phyloP scores from a whole-genome alignment of 23 tunicate species.

The Trididemnum clinides region DNA sequence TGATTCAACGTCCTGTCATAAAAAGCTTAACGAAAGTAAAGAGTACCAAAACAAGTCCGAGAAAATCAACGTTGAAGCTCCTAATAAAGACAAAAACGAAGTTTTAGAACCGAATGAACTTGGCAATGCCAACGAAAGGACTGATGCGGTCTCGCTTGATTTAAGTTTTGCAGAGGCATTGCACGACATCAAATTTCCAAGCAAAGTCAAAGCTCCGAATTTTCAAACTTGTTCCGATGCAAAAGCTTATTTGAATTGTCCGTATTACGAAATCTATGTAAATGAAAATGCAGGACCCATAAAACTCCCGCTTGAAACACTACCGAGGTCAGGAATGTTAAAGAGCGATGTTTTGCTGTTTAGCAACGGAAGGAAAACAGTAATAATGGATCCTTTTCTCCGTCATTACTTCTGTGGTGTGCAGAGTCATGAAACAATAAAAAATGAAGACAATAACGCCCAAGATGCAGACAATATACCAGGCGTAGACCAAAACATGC shows the following conservation, averaged over 20 bases:
- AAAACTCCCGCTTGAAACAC: constrained; percentile 49
- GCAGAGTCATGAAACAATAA: not conserved
- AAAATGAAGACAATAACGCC: not conserved
- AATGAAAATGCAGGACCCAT: constrained; percentile 11
- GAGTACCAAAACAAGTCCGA: too few species aligned
- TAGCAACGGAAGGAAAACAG: constrained; percentile 74
- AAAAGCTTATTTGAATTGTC: constrained; percentile 9
- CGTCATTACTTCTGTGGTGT: constrained; percentile 34
- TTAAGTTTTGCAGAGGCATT: too few species aligned
- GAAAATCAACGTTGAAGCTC: too few species aligned
- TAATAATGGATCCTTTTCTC: constrained; percentile 28
- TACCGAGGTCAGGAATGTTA: constrained; percentile 73
- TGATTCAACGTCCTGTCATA: too few species aligned
- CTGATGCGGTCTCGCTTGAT: too few species aligned
- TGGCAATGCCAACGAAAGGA: too few species aligned
- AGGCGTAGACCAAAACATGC: constrained; percentile 36
- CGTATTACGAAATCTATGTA: constrained; percentile 28
- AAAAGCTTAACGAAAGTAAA: too few species aligned
- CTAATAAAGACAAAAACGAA: too few species aligned
- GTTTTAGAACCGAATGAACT: too few species aligned
- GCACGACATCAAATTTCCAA: too few species aligned
- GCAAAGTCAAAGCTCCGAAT: too few species aligned
- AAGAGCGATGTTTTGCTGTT: constrained; percentile 56
- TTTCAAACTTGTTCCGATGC: too few species aligned
- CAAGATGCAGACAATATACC: not conserved